Evolutionary conservation across 2,113 vertebrate species (phyloP).

Genomic region (Argyrosomus japonicus): DNA sequence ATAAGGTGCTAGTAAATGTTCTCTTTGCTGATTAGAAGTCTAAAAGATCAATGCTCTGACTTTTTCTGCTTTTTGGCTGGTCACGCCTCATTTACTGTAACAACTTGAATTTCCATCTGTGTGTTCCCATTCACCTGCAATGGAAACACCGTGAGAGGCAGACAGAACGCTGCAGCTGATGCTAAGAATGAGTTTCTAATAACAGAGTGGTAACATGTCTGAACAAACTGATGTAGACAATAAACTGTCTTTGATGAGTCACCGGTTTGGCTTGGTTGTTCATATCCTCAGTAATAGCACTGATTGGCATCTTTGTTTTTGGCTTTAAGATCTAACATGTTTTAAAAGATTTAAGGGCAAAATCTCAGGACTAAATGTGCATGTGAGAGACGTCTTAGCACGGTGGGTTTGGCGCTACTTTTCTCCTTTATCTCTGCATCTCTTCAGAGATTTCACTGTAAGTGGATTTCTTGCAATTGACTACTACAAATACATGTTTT

Average conservation of each 20-base stretch:
- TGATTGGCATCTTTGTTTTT: conserved; percentile 17
- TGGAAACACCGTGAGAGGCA: conserved; percentile 31
- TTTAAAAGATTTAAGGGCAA: conserved; percentile 41
- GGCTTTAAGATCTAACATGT: conserved; percentile 42
- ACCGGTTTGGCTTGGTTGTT: conserved; percentile 45
- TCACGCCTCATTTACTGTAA: conserved; percentile 3
- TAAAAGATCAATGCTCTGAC: no score
- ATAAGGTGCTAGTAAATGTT: not conserved
- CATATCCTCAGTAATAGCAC: conserved; percentile 48
- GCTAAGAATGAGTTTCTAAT: conserved; percentile 57
- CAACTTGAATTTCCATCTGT: not conserved
- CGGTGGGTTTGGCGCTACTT: not conserved
- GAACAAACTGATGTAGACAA: conserved; percentile 59
- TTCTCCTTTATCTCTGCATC: not conserved
- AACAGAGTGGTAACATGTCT: conserved; percentile 67
- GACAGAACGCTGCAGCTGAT: conserved; percentile 50
- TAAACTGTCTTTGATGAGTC: conserved; percentile 68
- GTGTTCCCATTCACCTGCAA: conserved; percentile 11
- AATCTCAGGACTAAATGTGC: conserved; percentile 16
- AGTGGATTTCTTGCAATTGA: not conserved
- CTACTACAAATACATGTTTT: not conserved
- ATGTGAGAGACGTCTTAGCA: conserved; percentile 2
- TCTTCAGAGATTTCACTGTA: not conserved
- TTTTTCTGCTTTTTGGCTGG: not conserved
- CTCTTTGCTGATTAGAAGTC: not conserved